Conservation (phyloP, 2,888 invertebrate species). For the Drosophila limbata region DNA sequence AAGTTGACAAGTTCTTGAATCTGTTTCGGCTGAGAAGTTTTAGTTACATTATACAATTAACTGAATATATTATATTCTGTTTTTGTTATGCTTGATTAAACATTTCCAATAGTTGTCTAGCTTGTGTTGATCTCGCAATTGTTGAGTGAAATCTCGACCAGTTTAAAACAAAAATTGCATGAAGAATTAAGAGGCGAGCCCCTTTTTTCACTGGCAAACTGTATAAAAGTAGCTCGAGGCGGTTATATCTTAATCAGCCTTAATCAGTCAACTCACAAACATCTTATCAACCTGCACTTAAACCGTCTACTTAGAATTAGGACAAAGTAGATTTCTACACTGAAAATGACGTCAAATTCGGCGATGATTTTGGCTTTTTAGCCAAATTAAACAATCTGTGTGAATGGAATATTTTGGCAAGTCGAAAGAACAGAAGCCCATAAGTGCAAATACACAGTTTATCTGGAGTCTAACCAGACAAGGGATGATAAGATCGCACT, state of each 20-base stretch:
- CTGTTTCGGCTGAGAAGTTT: background rate
- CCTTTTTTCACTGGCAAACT: constrained; percentile 15
- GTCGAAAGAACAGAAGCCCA: constrained; percentile 9
- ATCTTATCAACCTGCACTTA: constrained; percentile 5
- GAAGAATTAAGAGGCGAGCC: constrained; percentile 61
- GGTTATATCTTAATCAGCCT: constrained; percentile 30
- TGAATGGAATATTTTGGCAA: constrained; percentile 36
- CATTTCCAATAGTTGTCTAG: background rate
- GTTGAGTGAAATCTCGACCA: background rate
- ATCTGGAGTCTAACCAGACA: constrained; percentile 42
- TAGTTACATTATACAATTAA: background rate
- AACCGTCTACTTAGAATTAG: background rate
- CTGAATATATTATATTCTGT: background rate
- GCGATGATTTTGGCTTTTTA: constrained; percentile 1
- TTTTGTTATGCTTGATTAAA: constrained; percentile 26
- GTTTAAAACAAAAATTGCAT: constrained; percentile 30
- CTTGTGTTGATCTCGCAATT: background rate
- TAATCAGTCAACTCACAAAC: background rate
- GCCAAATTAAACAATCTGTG: constrained; percentile 23
- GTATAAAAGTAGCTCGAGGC: constrained; percentile 24
- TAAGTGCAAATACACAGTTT: constrained; percentile 20
- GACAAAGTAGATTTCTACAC: background rate
- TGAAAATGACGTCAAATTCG: constrained; percentile 22
- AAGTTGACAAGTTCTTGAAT: background rate
- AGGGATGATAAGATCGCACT: constrained; percentile 40